Base-by-base conservation (phyloP, 2,888 invertebrate species). In the Argyresthia albistria region DNA sequence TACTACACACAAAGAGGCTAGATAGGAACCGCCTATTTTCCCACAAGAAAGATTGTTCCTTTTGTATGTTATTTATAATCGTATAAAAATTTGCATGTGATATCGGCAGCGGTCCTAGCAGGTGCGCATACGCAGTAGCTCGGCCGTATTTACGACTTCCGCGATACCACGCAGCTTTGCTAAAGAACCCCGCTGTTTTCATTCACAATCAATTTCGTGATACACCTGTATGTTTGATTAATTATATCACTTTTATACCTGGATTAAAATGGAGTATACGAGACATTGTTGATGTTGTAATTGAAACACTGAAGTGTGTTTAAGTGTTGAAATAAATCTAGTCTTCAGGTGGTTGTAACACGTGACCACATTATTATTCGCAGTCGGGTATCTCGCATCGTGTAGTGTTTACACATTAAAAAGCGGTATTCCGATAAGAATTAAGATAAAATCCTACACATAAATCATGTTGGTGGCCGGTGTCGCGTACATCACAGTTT, bases 141-240 rank as follows among this genome's bases (percentile, higher is more conserved):
- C 39, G 16, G 39, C 52, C 39, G 47, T 79, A 74, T 87, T 87
- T 80, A 80, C 70, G 74, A 80, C 80, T 81, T 81, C 80, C 78
- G 53, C 45, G 47, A 35, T 66, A 56, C 58, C 61, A 62, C 66
- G 76, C 77, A 76, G 75, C 76, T 77, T 80, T 78, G 65, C 67
- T 62, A 54, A 54, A 57, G 64, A 67, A 65, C 70, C 67, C 64
- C 63, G 62, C 51, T n/a, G 35, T 51, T 60, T 60, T 67, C 67
- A 63, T 64, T 68, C 66, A 35, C 16, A 69, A 70, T 67, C 69
- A 64, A 61, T 67, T 64, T 61, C 60, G 57, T 66, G 72, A 51
- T 46, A 46, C 81, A 83, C 81, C 83, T 84, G 82, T 82, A 75
- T 67, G 61, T 70, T 74, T 80, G 80, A 84, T 83, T 81, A 80